A percentile compares a stretch with the other conserved stretches of the same genome.
These are phyloP conservation scores for Rhopalosiphum padi DNA, from an alignment of 1,140 invertebrate genomes.

Conservation along the genomic window DNA sequence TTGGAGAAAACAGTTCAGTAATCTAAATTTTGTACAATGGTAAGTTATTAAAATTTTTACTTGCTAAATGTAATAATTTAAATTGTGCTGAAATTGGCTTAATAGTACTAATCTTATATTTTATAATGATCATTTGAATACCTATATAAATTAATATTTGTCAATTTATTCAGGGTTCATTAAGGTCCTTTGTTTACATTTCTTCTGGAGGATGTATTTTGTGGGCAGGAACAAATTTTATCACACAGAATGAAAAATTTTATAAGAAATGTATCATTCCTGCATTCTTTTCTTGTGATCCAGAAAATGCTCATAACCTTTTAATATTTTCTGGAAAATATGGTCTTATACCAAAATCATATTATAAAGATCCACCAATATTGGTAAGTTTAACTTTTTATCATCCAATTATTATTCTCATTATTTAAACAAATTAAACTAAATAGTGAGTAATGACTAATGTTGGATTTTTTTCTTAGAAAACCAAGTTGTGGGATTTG, in stretches of 20 bases:
- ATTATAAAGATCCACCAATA: conserved; percentile 68
- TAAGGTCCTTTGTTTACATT: conserved; percentile 66
- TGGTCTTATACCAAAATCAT: conserved; percentile 71
- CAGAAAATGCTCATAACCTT: conserved; percentile 81
- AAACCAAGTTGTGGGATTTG: conserved; percentile 74
- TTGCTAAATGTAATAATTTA: neutral
- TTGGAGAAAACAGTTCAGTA: neutral
- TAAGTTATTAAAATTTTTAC: neutral
- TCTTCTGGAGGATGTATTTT: conserved; percentile 69
- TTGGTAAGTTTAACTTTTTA: conserved; percentile 67
- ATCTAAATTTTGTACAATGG: neutral
- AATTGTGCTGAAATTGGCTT: neutral
- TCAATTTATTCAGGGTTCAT: conserved; percentile 67
- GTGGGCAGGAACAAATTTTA: conserved; percentile 72
- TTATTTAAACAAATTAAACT: conserved; percentile 25
- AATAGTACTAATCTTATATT: neutral
- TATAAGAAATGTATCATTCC: conserved; percentile 78
- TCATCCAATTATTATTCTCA: neutral
- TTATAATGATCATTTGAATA: neutral
- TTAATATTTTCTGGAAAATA: conserved; percentile 79
- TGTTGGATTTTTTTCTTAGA: conserved; percentile 64
- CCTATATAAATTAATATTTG: neutral
- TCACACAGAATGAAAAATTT: conserved; percentile 78
- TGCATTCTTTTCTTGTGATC: conserved; percentile 71
- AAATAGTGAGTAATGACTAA: neutral